Conservation (phyloP, 2,888 invertebrate species). For the Amiota mariae region DNA sequence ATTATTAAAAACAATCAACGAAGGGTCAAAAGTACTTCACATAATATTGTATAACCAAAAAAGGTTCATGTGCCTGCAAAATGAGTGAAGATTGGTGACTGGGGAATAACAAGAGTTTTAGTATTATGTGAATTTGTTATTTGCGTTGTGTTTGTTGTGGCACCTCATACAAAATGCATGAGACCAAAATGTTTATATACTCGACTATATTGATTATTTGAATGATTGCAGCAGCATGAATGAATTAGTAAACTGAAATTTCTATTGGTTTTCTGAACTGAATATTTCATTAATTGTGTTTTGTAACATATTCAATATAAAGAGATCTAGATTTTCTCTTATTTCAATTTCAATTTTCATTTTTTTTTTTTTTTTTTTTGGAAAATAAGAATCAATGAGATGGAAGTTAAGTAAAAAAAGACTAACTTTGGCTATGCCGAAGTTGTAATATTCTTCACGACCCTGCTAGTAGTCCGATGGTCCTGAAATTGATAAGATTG, state of each 20-base stretch:
- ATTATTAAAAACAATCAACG: slow-evolving; percentile 55
- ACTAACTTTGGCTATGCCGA: no score
- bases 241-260: slow-evolving; percentile 48
- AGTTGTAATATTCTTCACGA: no score
- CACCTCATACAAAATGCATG: slow-evolving; percentile 56
- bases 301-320: background rate
- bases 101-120: no score
- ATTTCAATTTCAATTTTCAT: no score
- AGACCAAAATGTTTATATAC: slow-evolving; percentile 54
- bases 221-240: slow-evolving; percentile 36
- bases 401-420: no score
- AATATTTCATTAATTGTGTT: background rate
- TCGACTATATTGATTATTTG: slow-evolving; percentile 58
- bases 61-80: background rate
- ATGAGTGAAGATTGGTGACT: background rate
- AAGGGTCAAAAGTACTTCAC: slow-evolving; percentile 46
- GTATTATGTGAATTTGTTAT: background rate
- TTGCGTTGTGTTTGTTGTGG: background rate
- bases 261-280: no score
- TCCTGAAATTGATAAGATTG: no score
- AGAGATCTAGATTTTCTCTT: no score
- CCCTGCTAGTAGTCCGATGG: no score
- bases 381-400: no score
- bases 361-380: no score
- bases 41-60: background rate